Percentiles rank a stretch among this genome's conserved stretches.
Evolutionary conservation across 1,140 invertebrate genomes (phyloP).

Genomic region (Tetramorium alpestre): DNA sequence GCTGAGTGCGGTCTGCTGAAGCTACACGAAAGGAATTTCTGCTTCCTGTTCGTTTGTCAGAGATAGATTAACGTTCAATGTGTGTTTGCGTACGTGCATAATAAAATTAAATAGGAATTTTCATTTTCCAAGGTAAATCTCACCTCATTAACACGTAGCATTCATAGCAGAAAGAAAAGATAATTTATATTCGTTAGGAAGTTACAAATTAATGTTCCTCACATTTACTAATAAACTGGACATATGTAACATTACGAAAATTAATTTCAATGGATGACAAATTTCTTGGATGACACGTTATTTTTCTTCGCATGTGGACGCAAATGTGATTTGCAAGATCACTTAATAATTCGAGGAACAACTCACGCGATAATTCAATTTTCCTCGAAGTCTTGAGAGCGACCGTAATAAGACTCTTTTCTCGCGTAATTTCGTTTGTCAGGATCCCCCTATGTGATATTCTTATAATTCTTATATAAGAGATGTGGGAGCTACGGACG

Average conservation of each 20-base stretch:
- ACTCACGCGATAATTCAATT: constrained; percentile 22
- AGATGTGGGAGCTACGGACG: background rate
- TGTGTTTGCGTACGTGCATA: background rate
- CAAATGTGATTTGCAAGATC: constrained; percentile 13
- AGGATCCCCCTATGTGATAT: background rate
- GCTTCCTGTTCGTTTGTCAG: constrained; percentile 21
- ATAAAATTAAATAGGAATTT: constrained; percentile 16
- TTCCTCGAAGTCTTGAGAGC: background rate
- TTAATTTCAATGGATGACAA: too few species aligned
- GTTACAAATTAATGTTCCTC: background rate
- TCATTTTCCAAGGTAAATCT: background rate
- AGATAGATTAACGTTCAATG: constrained; percentile 43
- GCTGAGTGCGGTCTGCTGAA: constrained; percentile 12
- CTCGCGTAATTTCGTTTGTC: constrained; percentile 32
- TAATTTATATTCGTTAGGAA: background rate
- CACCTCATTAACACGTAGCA: background rate
- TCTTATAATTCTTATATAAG: constrained; percentile 44
- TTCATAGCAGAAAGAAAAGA: background rate
- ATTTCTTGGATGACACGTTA: background rate
- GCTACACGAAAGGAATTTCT: constrained; percentile 41
- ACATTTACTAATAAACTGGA: background rate
- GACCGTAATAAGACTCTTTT: constrained; percentile 18
- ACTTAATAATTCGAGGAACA: constrained; percentile 13
- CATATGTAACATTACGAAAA: background rate
- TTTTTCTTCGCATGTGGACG: background rate